phyloP scores from a whole-genome alignment of 2,888 invertebrate genomes.

The Clanis bilineata region DNA sequence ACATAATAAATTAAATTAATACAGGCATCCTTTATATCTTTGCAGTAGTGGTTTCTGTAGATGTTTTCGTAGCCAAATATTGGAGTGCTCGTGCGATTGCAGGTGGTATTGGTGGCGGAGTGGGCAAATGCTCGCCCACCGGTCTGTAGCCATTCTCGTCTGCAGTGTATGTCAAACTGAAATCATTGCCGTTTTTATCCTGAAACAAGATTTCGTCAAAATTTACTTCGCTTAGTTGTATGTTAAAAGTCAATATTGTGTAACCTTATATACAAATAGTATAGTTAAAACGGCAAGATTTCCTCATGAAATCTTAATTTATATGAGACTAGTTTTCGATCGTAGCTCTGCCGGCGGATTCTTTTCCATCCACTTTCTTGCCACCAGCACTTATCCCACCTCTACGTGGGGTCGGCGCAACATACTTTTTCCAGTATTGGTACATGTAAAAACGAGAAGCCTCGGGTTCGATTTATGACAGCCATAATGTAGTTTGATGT shows the following conservation, averaged over 20 bases:
- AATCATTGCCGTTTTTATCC: slow-evolving; percentile 75
- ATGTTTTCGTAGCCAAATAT: slow-evolving; percentile 73
- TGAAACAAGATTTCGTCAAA: slow-evolving; percentile 40
- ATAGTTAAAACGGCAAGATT: no score
- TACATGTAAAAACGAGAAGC: no score
- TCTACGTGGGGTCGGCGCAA: no score
- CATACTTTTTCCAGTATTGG: no score
- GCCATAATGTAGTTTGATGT: no score
- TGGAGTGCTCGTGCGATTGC: slow-evolving; percentile 79
- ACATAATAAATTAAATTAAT: background rate
- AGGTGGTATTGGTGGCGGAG: slow-evolving; percentile 77
- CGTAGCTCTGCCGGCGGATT: no score
- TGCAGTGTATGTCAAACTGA: slow-evolving; percentile 77
- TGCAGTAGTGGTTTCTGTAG: slow-evolving; percentile 57
- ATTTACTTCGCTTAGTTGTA: background rate
- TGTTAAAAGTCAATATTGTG: background rate
- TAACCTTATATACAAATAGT: background rate
- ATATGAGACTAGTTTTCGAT: no score
- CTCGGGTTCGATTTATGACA: no score
- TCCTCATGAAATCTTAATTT: no score
- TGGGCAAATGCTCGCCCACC: slow-evolving; percentile 72
- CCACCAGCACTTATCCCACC: no score
- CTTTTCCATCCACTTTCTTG: no score
- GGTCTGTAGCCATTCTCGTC: slow-evolving; percentile 79
- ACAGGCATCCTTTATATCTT: slow-evolving; percentile 18